Base-by-base conservation (phyloP, 2,888 invertebrate species). In the Sphinx pinastri region DNA sequence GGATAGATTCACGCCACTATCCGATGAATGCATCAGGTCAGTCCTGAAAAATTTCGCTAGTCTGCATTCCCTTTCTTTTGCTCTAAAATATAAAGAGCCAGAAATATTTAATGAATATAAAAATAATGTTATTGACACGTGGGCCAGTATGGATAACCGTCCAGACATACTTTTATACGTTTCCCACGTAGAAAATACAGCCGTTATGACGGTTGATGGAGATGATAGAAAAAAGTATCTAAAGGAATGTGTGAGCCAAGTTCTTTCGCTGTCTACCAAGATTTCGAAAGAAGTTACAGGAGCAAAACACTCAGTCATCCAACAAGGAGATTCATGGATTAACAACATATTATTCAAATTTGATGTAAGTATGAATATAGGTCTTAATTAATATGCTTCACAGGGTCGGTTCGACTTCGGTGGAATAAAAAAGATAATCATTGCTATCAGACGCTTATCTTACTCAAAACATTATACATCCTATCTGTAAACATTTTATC, bases 241-340 rank as follows among this genome's bases (percentile, higher is more conserved):
- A 14, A 69, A 60, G 16, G 54, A 63, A 16, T 60, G 60, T 19
- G 63, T 69, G 11, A 13, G 16, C 12, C 31, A 54, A 14, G n/a
- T 12, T 8, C 0, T 69, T 7, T 31, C 52, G 2, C 19, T 38
- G n/a, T 11, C 31, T 31, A 11, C 38, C 63, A 63, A 69, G 31
- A n/a, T 69, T 5, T 5, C n/a, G n/a, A 38, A 69, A n/a, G 12
- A 14, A 10, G 68, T 83, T 25, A 38, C 45, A 4, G 73, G 72
- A 0, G 79, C 81, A 6, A 84, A 81, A 72, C 77, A 80, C 72
- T 71, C 80, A 13, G 75, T 86, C 6, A 81, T 88, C 16, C 77
- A 77, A 58, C 88, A 88, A 70, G 88, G 88, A 8, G 88, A 88
- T 70, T 76, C 81, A 31, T 88, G 88, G 87, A 84, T 81, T 1